Base-by-base conservation (phyloP, 2,888 invertebrate species). In the Cantharis rufa region DNA sequence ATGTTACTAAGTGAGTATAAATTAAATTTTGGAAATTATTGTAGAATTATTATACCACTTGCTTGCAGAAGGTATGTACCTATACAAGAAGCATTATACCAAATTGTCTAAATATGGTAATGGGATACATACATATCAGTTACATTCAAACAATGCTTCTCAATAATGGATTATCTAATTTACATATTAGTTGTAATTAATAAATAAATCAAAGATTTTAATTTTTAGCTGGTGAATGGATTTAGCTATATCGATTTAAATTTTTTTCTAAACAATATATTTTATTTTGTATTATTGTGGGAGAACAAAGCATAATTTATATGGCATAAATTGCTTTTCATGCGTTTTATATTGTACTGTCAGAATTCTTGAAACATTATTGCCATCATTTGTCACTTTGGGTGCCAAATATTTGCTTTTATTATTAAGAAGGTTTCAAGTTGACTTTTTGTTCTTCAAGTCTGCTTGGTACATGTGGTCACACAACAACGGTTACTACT, bases 401-500 rank as follows among this genome's bases (percentile, higher is more conserved):
- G 48, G 48, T 48, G 48, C 48, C 48, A 48, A 48, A 48, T 48
- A 48, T 48, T 48, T 48, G 48, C 48, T 48, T 48, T 48, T 48
- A 48, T 48, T 48, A 48, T 48, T 48, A 48, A 48, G 48, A 48
- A 48, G 48, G 48, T 48, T 48, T 48, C n/a, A 48, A 48, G 48
- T 48, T 48, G 48, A 48, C n/a, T 48, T 48, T 48, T 48, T 48
- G 48, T 48, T 24, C 24, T 66, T 24, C 64, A 75, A 76, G 76
- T 70, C 62, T 62, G 63, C 32, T 71, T 73, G 28, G 73, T 68
- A 71, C 64, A 70, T 76, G 76, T 64, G 76, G 76, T 66, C 69
- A 74, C 72, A 70, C 18, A 72, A 48, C 63, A 72, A 69, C 72
- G 71, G 74, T 77, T 77, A 28, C 71, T 24, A 75, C 71, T 80